Evolutionary conservation across 1,140 invertebrate genomes (phyloP).

Genomic region (Sarcophaga peregrina): DNA sequence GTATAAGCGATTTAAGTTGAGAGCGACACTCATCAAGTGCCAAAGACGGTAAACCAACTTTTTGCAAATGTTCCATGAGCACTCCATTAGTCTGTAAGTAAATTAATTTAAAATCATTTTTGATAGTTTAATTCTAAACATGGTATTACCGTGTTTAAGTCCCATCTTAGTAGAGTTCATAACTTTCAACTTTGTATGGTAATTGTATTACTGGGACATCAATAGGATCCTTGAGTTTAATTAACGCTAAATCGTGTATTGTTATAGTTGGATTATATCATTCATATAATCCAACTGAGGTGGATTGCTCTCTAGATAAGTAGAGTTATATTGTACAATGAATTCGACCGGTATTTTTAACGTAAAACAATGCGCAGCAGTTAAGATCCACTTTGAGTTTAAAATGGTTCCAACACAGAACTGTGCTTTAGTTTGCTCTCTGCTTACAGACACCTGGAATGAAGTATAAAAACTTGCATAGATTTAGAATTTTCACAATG

Average conservation of each 20-base stretch:
- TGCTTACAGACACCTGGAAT: slow-evolving; percentile 54
- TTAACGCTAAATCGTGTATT: slow-evolving; percentile 58
- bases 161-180: slow-evolving; percentile 58
- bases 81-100: slow-evolving; percentile 57
- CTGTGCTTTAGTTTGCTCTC: slow-evolving; percentile 49
- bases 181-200: not conserved
- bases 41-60: slow-evolving; percentile 61
- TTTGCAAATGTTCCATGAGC: slow-evolving; percentile 58
- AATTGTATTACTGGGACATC: no score
- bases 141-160: slow-evolving; percentile 53
- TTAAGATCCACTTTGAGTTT: slow-evolving; percentile 56
- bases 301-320: slow-evolving; percentile 47
- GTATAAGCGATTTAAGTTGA: slow-evolving; percentile 50
- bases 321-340: slow-evolving; percentile 56
- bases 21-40: slow-evolving; percentile 58
- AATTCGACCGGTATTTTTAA: slow-evolving; percentile 45
- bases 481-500: no score
- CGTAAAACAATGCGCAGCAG: slow-evolving; percentile 60
- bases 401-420: slow-evolving; percentile 61
- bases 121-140: no score
- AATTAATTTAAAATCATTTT: not conserved
- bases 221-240: slow-evolving; percentile 48
- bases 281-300: slow-evolving; percentile 53
- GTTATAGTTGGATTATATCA: slow-evolving; percentile 54
- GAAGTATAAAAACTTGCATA: not conserved